These are phyloP conservation scores for Mergus octosetaceus DNA, from an alignment of 2,797 vertebrate species.

Conservation along the genomic window DNA sequence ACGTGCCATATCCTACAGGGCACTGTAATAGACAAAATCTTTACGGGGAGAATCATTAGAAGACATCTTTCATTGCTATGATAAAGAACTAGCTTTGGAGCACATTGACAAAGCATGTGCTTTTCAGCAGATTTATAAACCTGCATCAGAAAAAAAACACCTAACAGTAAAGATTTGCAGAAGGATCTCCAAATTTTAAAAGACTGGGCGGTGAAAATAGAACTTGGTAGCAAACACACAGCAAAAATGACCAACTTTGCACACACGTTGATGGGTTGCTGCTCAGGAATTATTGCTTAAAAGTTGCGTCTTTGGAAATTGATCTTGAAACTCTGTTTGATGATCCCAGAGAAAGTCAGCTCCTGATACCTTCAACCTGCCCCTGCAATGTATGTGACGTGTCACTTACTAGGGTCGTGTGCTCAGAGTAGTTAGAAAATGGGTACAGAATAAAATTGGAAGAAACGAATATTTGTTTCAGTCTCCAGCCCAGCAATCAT, in stretches of 20 bases:
- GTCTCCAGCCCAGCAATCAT: neutral
- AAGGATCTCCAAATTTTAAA: neutral
- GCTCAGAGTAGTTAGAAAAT: neutral
- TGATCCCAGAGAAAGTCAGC: neutral
- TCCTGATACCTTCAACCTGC: neutral
- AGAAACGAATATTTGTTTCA: neutral
- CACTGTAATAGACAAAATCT: neutral
- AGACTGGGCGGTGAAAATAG: neutral
- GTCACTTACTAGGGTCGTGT: neutral
- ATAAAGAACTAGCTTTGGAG: neutral
- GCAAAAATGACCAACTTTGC: neutral
- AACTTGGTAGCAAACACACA: neutral
- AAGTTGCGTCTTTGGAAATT: neutral
- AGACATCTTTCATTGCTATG: neutral
- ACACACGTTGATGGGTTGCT: neutral
- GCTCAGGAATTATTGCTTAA: neutral
- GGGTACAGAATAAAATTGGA: neutral
- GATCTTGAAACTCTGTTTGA: neutral
- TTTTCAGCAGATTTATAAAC: neutral
- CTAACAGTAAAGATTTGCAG: neutral
- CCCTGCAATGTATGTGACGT: neutral
- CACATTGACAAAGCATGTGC: neutral
- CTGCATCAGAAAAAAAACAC: neutral
- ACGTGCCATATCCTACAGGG: neutral
- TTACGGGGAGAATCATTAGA: neutral